A percentile compares a stretch with the other conserved stretches of the same genome.
Conservation (phyloP, 2,113 vertebrate genomes). For the Oreochromis tanganicae region DNA sequence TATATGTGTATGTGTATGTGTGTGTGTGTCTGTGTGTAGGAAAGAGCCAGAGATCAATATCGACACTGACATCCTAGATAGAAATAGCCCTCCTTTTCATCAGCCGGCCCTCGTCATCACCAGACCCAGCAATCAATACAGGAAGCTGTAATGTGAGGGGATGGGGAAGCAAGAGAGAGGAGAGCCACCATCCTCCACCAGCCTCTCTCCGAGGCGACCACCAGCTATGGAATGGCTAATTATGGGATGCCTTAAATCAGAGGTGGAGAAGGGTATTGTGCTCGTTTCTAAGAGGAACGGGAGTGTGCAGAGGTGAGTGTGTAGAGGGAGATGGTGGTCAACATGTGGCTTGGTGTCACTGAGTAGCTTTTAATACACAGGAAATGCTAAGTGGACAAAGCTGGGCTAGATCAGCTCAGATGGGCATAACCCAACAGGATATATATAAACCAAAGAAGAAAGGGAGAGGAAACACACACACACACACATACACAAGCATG, state of each 20-base stretch:
- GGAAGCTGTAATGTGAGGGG: conserved; percentile 65
- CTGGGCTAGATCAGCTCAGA: conserved; percentile 45
- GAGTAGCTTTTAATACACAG: conserved; percentile 57
- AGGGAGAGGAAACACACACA: not conserved
- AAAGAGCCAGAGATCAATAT: conserved; percentile 55
- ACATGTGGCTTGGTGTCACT: conserved; percentile 49
- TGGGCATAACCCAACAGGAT: conserved; percentile 50
- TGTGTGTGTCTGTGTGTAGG: conserved; percentile 31
- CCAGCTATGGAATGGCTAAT: conserved; percentile 49
- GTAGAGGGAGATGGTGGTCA: conserved; percentile 23
- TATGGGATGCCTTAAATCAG: conserved; percentile 56
- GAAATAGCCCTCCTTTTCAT: conserved; percentile 70
- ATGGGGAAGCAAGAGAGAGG: conserved; percentile 36
- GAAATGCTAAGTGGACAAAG: conserved; percentile 65
- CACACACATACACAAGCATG: not conserved
- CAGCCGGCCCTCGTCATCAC: conserved; percentile 55
- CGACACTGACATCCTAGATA: conserved; percentile 56
- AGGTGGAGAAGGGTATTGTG: conserved; percentile 7
- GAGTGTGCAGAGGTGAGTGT: not conserved
- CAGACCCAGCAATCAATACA: conserved; percentile 65
- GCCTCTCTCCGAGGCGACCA: conserved; percentile 33
- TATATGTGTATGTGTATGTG: not conserved
- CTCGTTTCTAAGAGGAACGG: not conserved
- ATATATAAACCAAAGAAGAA: conserved; percentile 36
- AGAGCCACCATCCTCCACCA: conserved; percentile 32